Conservation (phyloP, 2,888 invertebrate genomes). For the Malacosoma neustria region DNA sequence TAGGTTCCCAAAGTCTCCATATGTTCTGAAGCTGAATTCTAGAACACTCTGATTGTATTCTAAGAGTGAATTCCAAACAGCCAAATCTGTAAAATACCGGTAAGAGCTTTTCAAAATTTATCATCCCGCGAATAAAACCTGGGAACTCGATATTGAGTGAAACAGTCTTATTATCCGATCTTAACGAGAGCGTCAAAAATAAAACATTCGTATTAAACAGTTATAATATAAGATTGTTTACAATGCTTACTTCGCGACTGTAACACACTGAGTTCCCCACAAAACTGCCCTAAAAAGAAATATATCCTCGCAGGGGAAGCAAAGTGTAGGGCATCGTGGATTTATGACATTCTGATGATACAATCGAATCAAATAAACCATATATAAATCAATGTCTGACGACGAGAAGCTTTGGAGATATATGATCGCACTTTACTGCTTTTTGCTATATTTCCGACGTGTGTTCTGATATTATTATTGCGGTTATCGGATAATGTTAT, state of each 20-base stretch:
- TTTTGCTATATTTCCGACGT: background rate
- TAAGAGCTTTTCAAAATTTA: too few species aligned
- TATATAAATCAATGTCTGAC: conserved; percentile 68
- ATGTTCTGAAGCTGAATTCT: too few species aligned
- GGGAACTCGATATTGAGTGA: too few species aligned
- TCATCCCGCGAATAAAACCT: too few species aligned
- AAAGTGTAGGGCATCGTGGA: conserved; percentile 31
- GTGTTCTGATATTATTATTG: background rate
- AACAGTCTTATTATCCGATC: too few species aligned
- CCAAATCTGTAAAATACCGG: too few species aligned
- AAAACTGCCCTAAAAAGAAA: conserved; percentile 20
- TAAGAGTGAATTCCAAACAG: too few species aligned
- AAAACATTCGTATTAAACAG: too few species aligned
- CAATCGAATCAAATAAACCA: conserved; percentile 72
- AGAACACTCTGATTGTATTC: too few species aligned
- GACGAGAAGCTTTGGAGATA: background rate
- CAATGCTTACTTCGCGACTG: conserved; percentile 4
- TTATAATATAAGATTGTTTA: background rate
- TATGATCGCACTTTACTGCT: background rate
- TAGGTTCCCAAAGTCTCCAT: too few species aligned
- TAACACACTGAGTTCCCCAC: conserved; percentile 1
- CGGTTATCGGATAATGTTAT: background rate
- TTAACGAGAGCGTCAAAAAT: too few species aligned
- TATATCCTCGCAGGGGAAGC: conserved; percentile 33
- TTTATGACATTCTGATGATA: conserved; percentile 73